Conservation (phyloP, 2,888 invertebrate species). For the Synergus gifuensis region DNA sequence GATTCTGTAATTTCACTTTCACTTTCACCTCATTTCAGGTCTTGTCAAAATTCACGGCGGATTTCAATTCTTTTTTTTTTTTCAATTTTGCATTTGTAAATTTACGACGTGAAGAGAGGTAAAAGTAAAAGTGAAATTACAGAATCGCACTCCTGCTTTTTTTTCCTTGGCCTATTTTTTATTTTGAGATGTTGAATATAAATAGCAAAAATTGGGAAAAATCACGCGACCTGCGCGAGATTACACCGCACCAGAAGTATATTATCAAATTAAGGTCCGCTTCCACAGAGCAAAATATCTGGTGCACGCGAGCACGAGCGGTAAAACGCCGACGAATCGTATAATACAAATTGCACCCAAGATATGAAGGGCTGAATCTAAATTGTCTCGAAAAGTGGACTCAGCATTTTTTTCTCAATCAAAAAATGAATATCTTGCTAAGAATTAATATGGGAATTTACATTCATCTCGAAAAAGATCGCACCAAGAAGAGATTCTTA, state of each 20-base stretch:
- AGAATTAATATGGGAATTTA: neutral
- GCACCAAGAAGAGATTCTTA: neutral
- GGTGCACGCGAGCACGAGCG: conserved; percentile 24
- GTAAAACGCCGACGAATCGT: conserved; percentile 37
- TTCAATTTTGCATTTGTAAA: no score
- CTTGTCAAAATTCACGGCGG: no score
- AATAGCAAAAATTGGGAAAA: conserved; percentile 63
- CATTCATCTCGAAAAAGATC: neutral
- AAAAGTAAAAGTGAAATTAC: no score
- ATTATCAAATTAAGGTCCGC: conserved; percentile 64
- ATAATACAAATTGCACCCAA: conserved; percentile 36
- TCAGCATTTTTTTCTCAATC: neutral
- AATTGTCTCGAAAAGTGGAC: neutral
- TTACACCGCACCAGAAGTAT: conserved; percentile 56
- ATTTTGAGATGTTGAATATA: conserved; percentile 11
- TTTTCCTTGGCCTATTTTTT: conserved; percentile 27
- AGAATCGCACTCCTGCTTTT: no score
- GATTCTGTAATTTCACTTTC: no score
- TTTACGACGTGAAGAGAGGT: no score
- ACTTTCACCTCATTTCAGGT: no score
- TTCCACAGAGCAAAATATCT: conserved; percentile 44
- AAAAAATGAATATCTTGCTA: neutral
- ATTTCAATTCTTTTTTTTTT: no score
- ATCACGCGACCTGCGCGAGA: conserved; percentile 66
- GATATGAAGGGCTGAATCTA: conserved; percentile 21